Evolutionary conservation across 2,797 vertebrate genomes (phyloP).

Genomic region (Pangasius krempfi): DNA sequence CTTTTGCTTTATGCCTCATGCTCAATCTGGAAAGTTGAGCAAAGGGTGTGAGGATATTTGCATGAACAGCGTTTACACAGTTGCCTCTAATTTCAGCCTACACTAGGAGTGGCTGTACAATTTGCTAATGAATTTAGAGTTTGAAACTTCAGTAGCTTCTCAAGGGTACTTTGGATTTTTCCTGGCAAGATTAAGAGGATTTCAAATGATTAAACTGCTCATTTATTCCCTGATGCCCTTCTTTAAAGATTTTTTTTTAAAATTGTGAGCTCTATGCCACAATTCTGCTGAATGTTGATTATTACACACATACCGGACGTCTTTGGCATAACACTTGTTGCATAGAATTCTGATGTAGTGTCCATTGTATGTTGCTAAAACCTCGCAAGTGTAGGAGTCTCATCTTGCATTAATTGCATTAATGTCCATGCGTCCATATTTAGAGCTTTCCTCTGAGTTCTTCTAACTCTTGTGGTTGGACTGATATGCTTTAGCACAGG

Average conservation of each 20-base stretch:
- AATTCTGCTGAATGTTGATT: background rate
- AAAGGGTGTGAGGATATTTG: conserved; percentile 57
- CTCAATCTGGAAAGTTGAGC: background rate
- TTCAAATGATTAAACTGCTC: conserved; percentile 74
- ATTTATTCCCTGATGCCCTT: conserved; percentile 57
- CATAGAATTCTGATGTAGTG: background rate
- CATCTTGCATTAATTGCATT: background rate
- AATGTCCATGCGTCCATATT: background rate
- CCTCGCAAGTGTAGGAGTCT: background rate
- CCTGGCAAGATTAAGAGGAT: conserved; percentile 67
- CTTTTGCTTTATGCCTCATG: conserved; percentile 1
- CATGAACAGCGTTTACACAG: conserved; percentile 69
- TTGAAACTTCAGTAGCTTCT: conserved; percentile 64
- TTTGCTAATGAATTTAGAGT: conserved; percentile 75
- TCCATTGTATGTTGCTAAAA: background rate
- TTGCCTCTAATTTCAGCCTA: conserved; percentile 72
- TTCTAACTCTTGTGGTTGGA: background rate
- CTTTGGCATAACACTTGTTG: background rate
- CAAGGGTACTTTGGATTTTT: conserved; percentile 69
- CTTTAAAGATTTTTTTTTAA: conserved; percentile 28
- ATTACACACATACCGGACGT: background rate
- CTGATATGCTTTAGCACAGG: background rate
- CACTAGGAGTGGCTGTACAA: conserved; percentile 62
- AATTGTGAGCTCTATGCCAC: background rate
- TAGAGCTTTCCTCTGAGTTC: background rate